Conservation (phyloP, 2,113 vertebrate genomes). For the Clarias magur region DNA sequence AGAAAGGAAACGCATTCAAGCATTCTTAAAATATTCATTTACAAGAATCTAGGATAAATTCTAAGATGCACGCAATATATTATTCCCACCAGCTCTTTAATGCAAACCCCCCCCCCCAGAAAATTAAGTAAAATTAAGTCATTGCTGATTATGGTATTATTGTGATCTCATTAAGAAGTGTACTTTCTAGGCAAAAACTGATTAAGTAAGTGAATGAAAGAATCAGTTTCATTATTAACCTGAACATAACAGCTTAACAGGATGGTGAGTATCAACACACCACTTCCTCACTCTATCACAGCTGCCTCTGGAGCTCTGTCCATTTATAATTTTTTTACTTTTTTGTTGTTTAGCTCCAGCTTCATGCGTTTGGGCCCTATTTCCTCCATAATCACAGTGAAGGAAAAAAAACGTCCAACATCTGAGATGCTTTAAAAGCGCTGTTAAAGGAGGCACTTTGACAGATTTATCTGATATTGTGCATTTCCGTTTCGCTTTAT, state of each 20-base stretch:
- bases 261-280: background rate
- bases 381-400: slow-evolving; percentile 54
- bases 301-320: slow-evolving; percentile 49
- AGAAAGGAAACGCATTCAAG: background rate
- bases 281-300: slow-evolving; percentile 54
- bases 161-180: no score
- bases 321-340: slow-evolving; percentile 55
- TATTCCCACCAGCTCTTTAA: background rate
- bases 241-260: background rate
- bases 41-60: background rate
- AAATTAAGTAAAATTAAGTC: no score
- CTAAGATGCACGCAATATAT: background rate
- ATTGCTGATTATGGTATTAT: background rate
- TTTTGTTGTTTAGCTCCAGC: slow-evolving; percentile 61
- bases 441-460: slow-evolving; percentile 57
- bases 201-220: background rate
- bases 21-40: background rate
- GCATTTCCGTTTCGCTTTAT: slow-evolving; percentile 67
- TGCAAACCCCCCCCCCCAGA: no score
- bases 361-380: slow-evolving; percentile 49
- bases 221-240: background rate
- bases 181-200: background rate
- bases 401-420: slow-evolving; percentile 56
- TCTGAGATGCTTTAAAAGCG: slow-evolving; percentile 66
- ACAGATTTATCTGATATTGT: slow-evolving; percentile 71